phyloP scores from a whole-genome alignment of 2,888 invertebrate species.

The Ceramica pisi region DNA sequence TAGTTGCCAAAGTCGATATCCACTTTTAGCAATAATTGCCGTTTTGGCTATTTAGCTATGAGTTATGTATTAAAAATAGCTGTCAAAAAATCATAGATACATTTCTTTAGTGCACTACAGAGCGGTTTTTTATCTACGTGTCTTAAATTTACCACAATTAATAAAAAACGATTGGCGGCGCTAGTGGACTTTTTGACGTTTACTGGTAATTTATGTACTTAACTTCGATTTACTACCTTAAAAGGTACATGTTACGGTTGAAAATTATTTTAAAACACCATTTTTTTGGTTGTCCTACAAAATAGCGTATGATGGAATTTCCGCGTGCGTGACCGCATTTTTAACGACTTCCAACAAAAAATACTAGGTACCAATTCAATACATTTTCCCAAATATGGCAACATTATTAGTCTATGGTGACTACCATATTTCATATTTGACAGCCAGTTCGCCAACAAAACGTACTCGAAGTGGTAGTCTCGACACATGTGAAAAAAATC shows the following conservation, averaged over 20 bases:
- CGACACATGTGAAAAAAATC: slow-evolving; percentile 12
- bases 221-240: slow-evolving; percentile 4
- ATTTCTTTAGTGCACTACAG: too few relatives aligned
- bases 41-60: too few relatives aligned
- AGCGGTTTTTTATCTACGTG: too few relatives aligned
- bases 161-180: too few relatives aligned
- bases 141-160: too few relatives aligned
- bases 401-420: too few relatives aligned
- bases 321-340: too few relatives aligned
- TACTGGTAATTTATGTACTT: neutral
- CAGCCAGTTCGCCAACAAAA: slow-evolving; percentile 12
- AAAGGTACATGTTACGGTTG: neutral
- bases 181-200: too few relatives aligned
- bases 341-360: neutral
- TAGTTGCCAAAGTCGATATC: too few relatives aligned
- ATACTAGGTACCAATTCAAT: slow-evolving; percentile 11
- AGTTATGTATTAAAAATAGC: too few relatives aligned
- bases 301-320: neutral
- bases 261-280: neutral
- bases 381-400: slow-evolving; percentile 5
- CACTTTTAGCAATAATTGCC: too few relatives aligned
- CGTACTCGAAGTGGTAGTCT: slow-evolving; percentile 1
- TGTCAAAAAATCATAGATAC: too few relatives aligned
- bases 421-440: neutral
- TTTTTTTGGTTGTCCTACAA: neutral